These are phyloP conservation scores for Platysteira castanea DNA, from an alignment of 2,113 vertebrate species.

Conservation along the genomic window DNA sequence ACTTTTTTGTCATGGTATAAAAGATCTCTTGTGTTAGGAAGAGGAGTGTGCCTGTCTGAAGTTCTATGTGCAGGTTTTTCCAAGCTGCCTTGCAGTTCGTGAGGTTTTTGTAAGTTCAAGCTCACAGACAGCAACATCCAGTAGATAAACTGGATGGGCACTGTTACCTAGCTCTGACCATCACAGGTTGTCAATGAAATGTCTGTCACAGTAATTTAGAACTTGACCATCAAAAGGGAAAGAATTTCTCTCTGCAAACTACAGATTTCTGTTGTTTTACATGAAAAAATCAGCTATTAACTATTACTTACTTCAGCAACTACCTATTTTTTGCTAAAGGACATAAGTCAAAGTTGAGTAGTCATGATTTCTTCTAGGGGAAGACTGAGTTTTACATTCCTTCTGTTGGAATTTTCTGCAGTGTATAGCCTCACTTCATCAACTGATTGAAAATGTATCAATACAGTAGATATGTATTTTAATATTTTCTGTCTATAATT, in stretches of 20 bases:
- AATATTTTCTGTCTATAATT: not conserved
- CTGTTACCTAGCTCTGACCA: not conserved
- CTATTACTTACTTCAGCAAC: not conserved
- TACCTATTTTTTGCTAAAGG: not conserved
- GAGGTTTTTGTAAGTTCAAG: constrained; percentile 7
- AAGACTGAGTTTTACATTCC: not conserved
- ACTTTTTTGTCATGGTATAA: constrained; percentile 16
- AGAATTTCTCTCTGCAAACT: not conserved
- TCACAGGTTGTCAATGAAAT: not conserved
- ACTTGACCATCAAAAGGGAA: not conserved
- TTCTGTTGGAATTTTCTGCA: not conserved
- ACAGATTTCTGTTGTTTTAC: not conserved
- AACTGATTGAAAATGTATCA: not conserved
- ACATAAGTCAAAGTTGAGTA: not conserved
- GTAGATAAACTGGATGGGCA: not conserved
- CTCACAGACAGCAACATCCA: not conserved
- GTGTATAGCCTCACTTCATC: not conserved
- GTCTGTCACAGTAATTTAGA: not conserved
- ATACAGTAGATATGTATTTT: not conserved
- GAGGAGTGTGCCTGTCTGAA: not conserved
- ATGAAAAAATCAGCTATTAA: not conserved
- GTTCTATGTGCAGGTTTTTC: constrained; percentile 9
- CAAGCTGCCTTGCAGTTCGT: not conserved
- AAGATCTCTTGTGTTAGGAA: constrained; percentile 5
- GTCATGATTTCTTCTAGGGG: not conserved